Evolutionary conservation across 2,888 invertebrate genomes (phyloP).

Genomic region (Cotesia congregata): DNA sequence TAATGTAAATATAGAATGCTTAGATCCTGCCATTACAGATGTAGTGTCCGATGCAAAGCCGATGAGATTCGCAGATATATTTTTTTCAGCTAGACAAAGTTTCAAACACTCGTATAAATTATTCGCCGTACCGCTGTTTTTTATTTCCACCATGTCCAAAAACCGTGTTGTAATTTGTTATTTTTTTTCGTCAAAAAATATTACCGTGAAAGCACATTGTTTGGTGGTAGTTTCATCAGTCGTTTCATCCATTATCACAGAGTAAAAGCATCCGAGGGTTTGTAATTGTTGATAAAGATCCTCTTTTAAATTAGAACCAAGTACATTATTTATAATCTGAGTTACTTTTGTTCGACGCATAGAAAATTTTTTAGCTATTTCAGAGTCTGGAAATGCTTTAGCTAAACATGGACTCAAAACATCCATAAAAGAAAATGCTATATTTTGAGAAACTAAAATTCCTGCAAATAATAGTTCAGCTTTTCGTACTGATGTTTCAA

Average conservation of each 20-base stretch:
- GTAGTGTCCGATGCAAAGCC: slow-evolving; percentile 58
- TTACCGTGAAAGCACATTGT: slow-evolving; percentile 29
- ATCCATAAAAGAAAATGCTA: slow-evolving; percentile 45
- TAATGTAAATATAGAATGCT: slow-evolving; percentile 19
- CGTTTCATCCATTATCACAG: slow-evolving; percentile 29
- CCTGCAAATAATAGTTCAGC: slow-evolving; percentile 32
- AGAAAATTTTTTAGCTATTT: slow-evolving; percentile 39
- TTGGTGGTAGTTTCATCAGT: slow-evolving; percentile 24
- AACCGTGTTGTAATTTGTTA: slow-evolving; percentile 66
- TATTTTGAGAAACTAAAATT: slow-evolving; percentile 46
- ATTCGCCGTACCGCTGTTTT: slow-evolving; percentile 42
- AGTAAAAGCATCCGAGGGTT: slow-evolving; percentile 23
- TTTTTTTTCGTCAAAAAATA: slow-evolving; percentile 53
- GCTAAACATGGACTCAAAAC: slow-evolving; percentile 43
- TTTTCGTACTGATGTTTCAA: slow-evolving; percentile 24
- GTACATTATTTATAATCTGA: slow-evolving; percentile 24
- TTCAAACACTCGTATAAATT: slow-evolving; percentile 42
- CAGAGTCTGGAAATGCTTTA: slow-evolving; percentile 46
- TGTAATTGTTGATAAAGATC: slow-evolving; percentile 6
- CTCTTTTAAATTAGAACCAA: slow-evolving; percentile 10
- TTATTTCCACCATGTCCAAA: slow-evolving; percentile 51
- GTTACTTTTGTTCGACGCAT: slow-evolving; percentile 45
- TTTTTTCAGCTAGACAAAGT: slow-evolving; percentile 45
- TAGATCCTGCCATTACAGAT: slow-evolving; percentile 56
- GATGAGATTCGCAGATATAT: slow-evolving; percentile 51